These are phyloP conservation scores for Pelodiscus sinensis DNA, from an alignment of 2,113 vertebrate genomes.

Conservation along the genomic window DNA sequence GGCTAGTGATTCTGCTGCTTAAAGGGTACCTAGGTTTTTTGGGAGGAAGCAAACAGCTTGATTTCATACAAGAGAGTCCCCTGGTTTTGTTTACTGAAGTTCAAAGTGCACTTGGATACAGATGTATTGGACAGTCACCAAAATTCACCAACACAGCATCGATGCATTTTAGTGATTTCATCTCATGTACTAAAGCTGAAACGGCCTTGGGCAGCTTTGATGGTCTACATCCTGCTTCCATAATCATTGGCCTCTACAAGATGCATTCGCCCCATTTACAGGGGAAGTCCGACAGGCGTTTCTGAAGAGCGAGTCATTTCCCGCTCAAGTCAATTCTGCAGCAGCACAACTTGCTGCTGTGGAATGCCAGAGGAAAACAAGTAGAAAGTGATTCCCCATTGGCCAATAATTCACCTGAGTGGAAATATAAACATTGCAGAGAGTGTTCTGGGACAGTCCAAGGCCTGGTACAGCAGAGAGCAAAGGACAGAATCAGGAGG, in stretches of 20 bases:
- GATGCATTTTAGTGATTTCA: not conserved
- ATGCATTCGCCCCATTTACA: not conserved
- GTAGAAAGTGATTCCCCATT: not conserved
- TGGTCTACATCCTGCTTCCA: accelerated
- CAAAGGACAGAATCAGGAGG: not conserved
- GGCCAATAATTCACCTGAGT: not conserved
- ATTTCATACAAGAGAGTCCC: not conserved
- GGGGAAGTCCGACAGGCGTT: not conserved
- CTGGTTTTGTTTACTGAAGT: not conserved
- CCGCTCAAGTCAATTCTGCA: not conserved
- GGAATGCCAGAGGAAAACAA: not conserved
- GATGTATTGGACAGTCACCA: accelerated
- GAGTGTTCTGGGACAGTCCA: not conserved
- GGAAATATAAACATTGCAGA: not conserved
- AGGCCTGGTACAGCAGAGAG: not conserved
- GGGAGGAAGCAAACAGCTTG: not conserved
- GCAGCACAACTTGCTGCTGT: not conserved
- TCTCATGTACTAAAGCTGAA: not conserved
- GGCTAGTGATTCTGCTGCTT: slow-evolving; percentile 41
- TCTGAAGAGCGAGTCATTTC: not conserved
- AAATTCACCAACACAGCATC: not conserved
- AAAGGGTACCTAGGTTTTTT: slow-evolving; percentile 13
- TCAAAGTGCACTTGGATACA: not conserved
- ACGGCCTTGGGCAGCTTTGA: not conserved
- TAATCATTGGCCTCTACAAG: not conserved